Evolutionary conservation across 1,140 invertebrate species (phyloP).

Genomic region (Lineus longissimus): DNA sequence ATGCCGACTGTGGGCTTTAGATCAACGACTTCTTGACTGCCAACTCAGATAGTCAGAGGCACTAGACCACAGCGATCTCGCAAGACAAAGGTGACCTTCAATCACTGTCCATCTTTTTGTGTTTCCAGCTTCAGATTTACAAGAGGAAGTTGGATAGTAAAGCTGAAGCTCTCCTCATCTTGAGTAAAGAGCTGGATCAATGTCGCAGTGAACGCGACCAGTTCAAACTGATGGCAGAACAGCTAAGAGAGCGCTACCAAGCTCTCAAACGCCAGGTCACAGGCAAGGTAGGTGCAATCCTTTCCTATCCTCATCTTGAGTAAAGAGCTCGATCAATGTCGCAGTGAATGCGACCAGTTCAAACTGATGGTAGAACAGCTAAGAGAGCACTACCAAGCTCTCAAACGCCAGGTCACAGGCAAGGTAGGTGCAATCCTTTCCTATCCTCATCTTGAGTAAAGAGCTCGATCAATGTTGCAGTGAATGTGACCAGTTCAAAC

Average conservation of each 20-base stretch:
- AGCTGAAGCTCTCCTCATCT: constrained; percentile 70
- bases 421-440: constrained; percentile 35
- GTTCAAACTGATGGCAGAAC: constrained; percentile 77
- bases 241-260: constrained; percentile 64
- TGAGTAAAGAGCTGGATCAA: constrained; percentile 73
- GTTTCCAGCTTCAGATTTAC: constrained; percentile 29
- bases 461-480: constrained; percentile 74
- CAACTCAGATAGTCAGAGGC: too few relatives aligned
- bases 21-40: too few relatives aligned
- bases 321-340: constrained; percentile 73
- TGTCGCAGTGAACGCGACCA: constrained; percentile 74
- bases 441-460: constrained; percentile 69
- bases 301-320: constrained; percentile 70
- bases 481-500: constrained; percentile 75
- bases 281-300: constrained; percentile 38
- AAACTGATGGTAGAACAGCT: constrained; percentile 77
- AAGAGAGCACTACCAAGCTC: constrained; percentile 59
- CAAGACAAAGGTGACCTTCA: too few relatives aligned
- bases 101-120: background rate
- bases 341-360: constrained; percentile 74
- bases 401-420: constrained; percentile 49
- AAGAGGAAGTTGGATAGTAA: constrained; percentile 72
- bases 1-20: too few relatives aligned
- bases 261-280: constrained; percentile 47
- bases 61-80: too few relatives aligned